A percentile compares a stretch with the other conserved stretches of the same genome.
Conservation (phyloP, 2,113 vertebrate species). For the Poicephalus gulielmi region DNA sequence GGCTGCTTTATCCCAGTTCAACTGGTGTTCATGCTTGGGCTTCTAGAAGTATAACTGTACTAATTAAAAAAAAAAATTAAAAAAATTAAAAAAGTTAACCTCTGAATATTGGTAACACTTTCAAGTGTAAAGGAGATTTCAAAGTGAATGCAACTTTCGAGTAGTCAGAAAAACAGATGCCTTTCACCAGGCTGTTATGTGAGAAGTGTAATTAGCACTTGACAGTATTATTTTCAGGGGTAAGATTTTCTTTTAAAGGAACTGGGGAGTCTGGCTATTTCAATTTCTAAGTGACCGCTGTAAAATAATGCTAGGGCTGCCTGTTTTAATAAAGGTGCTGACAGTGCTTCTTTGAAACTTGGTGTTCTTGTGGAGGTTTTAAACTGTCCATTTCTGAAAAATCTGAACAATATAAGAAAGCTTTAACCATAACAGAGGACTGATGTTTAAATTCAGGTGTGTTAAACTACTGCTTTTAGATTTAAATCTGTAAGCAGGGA, state of each 20-base stretch:
- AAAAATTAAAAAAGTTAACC: neutral
- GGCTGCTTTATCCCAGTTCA: neutral
- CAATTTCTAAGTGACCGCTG: neutral
- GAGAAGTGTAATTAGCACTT: slow-evolving; percentile 17
- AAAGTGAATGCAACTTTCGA: neutral
- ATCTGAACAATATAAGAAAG: neutral
- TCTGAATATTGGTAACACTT: neutral
- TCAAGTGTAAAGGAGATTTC: neutral
- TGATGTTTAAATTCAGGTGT: neutral
- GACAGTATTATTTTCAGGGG: neutral
- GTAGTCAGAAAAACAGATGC: neutral
- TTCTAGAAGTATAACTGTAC: neutral
- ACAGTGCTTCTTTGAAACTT: neutral
- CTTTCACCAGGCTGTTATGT: neutral
- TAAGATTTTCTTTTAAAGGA: neutral
- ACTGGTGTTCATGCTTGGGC: neutral
- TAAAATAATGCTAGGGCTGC: neutral
- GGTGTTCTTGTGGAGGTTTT: neutral
- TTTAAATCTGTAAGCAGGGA: neutral
- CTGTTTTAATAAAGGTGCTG: neutral
- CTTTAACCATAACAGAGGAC: neutral
- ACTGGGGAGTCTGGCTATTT: neutral
- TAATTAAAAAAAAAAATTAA: neutral
- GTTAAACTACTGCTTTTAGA: neutral
- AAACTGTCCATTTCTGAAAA: neutral